These are phyloP conservation scores for Nerophis lumbriciformis DNA, from an alignment of 2,113 vertebrate species.

Conservation along the genomic window DNA sequence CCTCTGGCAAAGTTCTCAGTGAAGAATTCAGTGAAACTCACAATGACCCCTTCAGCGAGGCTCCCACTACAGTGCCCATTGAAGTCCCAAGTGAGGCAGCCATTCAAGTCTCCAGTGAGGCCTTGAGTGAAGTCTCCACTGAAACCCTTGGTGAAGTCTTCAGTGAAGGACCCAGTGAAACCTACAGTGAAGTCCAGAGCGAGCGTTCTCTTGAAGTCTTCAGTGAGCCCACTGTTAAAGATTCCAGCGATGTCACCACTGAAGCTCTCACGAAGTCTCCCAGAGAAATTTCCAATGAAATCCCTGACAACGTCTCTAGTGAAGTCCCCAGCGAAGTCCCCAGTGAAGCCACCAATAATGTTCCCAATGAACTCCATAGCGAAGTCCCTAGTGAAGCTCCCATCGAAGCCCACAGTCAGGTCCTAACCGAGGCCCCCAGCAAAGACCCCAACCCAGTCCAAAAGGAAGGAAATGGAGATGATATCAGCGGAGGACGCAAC, in stretches of 20 bases:
- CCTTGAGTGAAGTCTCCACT: neutral
- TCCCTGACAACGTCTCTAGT: neutral
- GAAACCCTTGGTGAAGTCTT: neutral
- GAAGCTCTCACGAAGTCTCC: neutral
- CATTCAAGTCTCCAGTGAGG: neutral
- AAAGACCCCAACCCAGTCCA: neutral
- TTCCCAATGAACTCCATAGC: neutral
- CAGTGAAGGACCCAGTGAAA: neutral
- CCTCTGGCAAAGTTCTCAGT: neutral
- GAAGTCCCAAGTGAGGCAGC: neutral
- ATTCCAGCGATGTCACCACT: neutral
- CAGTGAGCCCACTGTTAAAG: neutral
- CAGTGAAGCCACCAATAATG: neutral
- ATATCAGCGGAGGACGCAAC: conserved; percentile 18
- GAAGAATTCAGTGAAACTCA: neutral
- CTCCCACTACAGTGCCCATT: neutral
- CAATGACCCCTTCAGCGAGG: neutral
- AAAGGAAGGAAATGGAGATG: neutral
- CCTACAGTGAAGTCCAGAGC: neutral
- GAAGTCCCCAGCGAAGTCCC: neutral
- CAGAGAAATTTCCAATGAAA: neutral
- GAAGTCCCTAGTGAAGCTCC: neutral
- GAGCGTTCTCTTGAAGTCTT: neutral
- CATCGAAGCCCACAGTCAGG: neutral
- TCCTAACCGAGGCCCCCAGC: neutral